Evolutionary conservation across 1,140 invertebrate genomes (phyloP), one percentile per base, ranked within the genome.

Genomic region (Cyclina sinensis): DNA sequence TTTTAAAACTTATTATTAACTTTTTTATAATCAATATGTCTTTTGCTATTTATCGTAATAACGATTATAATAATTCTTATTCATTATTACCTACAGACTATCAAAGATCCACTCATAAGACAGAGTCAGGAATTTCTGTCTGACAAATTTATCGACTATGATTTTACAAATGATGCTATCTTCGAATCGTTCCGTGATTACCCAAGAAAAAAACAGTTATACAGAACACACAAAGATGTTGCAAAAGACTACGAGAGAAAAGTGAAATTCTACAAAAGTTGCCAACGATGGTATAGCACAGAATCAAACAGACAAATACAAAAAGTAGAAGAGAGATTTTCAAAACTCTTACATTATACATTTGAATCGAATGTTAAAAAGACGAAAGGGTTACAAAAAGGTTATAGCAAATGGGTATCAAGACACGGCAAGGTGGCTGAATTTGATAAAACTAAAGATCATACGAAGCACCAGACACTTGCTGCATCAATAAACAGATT

Each of bases 101-200:
- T 70, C 16, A 48, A 70, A 27, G 62, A 83, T 37, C 59, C 81
- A 32, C 11, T 43, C 2, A 24, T 46, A 9, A 68, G 62, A 46
- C 48, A 70, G 21, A 30, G 62, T 39, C 59, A 84, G 27, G 18
- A 27, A 7, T 54, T 21, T n/a, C 27, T 73, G 16, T 14, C 39
- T 1, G 48, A 46, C 16, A 65, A 84, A 27, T 84, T 84, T 48
- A 46, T 5, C 5, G 24, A 27, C 4, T 84, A 30, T 73, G 82
- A 84, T 46, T 84, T 48, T 62, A 84, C 82, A 48, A 84, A 84
- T 51, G 82, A 84, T 51, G 82, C 82, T 14, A 73, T 43, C 14
- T 84, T 84, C 32, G 82, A 84, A 51, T 73, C 62, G 21, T 84
- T 84, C 35, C 30, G 48, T 35, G 68, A 70, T 37, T 84, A 84